Evolutionary conservation across 2,113 vertebrate species (phyloP).

Genomic region (Zosterops hypoxanthus): DNA sequence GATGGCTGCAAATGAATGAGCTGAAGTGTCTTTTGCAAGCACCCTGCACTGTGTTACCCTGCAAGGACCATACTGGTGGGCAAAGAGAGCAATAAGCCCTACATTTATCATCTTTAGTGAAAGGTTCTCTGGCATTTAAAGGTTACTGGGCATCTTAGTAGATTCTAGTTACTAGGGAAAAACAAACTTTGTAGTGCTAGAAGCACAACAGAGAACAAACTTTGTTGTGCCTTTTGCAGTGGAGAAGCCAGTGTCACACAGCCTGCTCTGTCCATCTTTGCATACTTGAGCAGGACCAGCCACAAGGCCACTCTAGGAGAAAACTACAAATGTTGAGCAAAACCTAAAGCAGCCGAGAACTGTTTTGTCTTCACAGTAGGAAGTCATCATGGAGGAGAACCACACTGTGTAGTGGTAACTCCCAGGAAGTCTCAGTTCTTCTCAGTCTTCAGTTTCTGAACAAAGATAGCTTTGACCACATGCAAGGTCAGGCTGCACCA

Average conservation of each 20-base stretch:
- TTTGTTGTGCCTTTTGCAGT: accelerated
- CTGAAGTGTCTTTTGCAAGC: not conserved
- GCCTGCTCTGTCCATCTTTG: not conserved
- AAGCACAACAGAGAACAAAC: not conserved
- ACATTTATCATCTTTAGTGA: not conserved
- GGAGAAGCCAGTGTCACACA: not conserved
- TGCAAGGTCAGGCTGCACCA: not conserved
- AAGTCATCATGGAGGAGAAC: not conserved
- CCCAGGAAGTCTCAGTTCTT: not conserved
- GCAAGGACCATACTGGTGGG: not conserved
- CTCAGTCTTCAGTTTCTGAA: not conserved
- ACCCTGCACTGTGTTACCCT: not conserved
- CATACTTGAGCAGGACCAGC: not conserved
- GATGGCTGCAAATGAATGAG: not conserved
- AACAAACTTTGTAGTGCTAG: not conserved
- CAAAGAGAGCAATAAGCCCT: not conserved
- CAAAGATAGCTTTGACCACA: not conserved
- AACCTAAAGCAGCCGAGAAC: not conserved
- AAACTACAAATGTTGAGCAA: not conserved
- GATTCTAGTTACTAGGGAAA: not conserved
- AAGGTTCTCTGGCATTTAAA: not conserved
- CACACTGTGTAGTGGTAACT: not conserved
- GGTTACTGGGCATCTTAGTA: not conserved
- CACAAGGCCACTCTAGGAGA: not conserved
- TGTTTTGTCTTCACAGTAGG: not conserved